phyloP scores from a whole-genome alignment of 2,113 vertebrate species.

The Paraplagusia blochii region DNA sequence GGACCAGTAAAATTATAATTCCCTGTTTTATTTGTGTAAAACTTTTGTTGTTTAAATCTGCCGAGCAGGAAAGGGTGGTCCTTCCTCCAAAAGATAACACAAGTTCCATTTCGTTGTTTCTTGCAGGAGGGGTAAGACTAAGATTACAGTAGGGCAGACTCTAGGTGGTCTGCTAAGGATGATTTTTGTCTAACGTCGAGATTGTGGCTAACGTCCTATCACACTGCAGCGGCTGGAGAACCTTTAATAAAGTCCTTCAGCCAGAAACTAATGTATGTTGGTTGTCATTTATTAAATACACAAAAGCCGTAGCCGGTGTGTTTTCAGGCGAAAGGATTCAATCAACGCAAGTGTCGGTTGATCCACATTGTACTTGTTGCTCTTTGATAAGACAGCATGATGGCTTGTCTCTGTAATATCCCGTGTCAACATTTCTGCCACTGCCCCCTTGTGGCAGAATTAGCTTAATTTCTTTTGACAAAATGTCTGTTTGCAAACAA shows the following conservation, averaged over 20 bases:
- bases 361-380: no score
- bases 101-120: conserved; percentile 10
- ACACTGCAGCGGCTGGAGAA: neutral
- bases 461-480: no score
- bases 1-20: conserved; percentile 3
- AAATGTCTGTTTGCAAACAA: no score
- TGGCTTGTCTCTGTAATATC: no score
- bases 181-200: conserved; percentile 21
- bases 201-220: conserved; percentile 6
- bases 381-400: no score
- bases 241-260: neutral
- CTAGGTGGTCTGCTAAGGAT: conserved; percentile 29
- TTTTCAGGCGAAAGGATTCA: neutral
- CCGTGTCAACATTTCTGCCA: no score
- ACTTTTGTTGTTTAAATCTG: conserved; percentile 47
- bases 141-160: neutral
- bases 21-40: conserved; percentile 15
- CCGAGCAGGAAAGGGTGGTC: conserved; percentile 67
- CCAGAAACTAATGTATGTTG: neutral
- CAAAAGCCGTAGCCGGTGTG: neutral
- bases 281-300: neutral
- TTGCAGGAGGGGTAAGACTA: neutral
- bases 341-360: no score
- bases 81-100: conserved; percentile 59
- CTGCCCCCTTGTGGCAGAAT: no score